Base-by-base conservation (phyloP, 2,888 invertebrate genomes). In the Polia nebulosa region DNA sequence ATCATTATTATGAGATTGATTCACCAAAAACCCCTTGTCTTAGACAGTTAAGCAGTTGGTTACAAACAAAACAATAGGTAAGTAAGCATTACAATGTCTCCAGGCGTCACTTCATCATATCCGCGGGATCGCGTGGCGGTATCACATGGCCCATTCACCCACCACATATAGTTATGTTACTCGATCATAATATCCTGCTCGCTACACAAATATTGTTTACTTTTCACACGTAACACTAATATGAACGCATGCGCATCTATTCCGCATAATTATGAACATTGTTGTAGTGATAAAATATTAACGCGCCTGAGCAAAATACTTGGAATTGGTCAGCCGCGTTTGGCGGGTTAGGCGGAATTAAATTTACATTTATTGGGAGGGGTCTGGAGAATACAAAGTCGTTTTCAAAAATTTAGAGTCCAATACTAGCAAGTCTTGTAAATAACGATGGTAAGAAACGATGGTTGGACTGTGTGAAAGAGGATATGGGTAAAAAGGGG, bases 141-240 rank as follows among this genome's bases (percentile, higher is more conserved):
- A 72, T 86, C 85, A 79, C 78, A 81, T 88, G 78, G 82, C 84
- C 88, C 92, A 91, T 92, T 93, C 88, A 91, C 86, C 81, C 88
- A 91, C 86, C 81, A 85, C 87, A 88, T 91, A 92, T 93, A 94
- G 93, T 94, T 94, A 90, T 93, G 94, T 92, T 91, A 94, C 88
- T 80, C 79, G 93, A 94, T 89, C 93, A 90, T 93, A 91, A 94
- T 94, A 93, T 95, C 95, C 95, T 94, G 94, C 85, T 72, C 81
- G 76, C 80, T 85, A 89, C 90, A 92, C 39, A 41, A 41, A 41
- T 92, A 93, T 91, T 91, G 93, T 94, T 93, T 92, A 91, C 90
- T 93, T 93, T 93, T 92, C 91, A 93, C 91, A 91, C 87, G 91
- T 91, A 92, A 93, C 91, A 86, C 88, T 88, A 90, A 89, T 89